Percentiles rank a stretch among this genome's conserved stretches.
These are phyloP conservation scores for Erythrocercus mccallii DNA, from an alignment of 2,113 vertebrate species.

Conservation along the genomic window DNA sequence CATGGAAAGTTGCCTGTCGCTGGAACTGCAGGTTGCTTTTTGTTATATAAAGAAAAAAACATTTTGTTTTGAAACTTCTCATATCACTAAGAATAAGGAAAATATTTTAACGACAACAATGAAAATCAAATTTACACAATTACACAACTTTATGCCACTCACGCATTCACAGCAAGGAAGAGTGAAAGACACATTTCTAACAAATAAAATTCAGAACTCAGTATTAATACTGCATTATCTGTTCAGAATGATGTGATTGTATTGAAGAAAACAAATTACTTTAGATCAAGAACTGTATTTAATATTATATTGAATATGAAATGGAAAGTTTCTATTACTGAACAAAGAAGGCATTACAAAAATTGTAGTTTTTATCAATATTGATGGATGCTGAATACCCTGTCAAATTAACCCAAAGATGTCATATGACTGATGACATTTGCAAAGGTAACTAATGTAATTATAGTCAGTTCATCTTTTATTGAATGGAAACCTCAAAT, in stretches of 20 bases:
- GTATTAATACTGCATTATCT: not conserved
- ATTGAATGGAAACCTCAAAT: not conserved
- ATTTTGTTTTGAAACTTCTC: not conserved
- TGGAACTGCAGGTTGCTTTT: not conserved
- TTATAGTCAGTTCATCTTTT: not conserved
- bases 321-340: not conserved
- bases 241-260: not conserved
- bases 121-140: not conserved
- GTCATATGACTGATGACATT: not conserved
- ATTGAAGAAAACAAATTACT: not conserved
- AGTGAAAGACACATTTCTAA: not conserved
- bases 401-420: not conserved
- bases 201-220: not conserved
- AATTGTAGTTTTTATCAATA: not conserved
- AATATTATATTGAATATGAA: not conserved
- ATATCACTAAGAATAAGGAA: not conserved
- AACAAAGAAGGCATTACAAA: not conserved
- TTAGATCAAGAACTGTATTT: not conserved
- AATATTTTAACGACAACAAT: not conserved
- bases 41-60: constrained; percentile 12
- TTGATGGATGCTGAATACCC: not conserved
- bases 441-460: not conserved
- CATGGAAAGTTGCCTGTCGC: not conserved
- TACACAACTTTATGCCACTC: not conserved
- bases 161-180: not conserved